Evolutionary conservation across 2,888 invertebrate species (phyloP).

Genomic region (Andrena bucephala): DNA sequence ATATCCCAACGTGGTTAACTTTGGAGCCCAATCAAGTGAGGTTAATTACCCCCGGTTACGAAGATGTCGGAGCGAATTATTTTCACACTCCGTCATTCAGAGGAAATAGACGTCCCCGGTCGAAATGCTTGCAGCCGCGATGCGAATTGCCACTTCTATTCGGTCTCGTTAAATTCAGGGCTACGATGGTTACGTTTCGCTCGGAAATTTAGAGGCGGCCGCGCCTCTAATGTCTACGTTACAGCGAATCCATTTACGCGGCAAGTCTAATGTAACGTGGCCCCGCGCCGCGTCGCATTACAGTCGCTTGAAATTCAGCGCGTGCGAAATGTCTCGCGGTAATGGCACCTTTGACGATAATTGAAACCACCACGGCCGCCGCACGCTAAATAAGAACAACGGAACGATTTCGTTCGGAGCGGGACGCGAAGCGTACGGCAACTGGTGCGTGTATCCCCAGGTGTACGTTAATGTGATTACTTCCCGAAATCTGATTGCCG

Average conservation of each 20-base stretch:
- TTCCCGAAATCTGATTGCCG: slow-evolving; percentile 35
- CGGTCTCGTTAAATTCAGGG: slow-evolving; percentile 17
- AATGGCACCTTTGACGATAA: slow-evolving; percentile 53
- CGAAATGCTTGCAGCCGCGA: not conserved
- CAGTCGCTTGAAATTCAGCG: slow-evolving; percentile 38
- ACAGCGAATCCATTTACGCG: slow-evolving; percentile 51
- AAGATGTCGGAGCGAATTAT: not conserved
- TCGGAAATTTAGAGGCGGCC: slow-evolving; percentile 36
- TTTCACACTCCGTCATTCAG: not conserved
- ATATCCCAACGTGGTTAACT: no score
- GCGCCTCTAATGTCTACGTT: slow-evolving; percentile 42
- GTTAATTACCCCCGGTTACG: not conserved
- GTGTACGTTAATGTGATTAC: slow-evolving; percentile 31
- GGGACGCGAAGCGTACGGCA: not conserved
- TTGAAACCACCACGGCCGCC: slow-evolving; percentile 25
- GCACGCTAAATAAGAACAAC: slow-evolving; percentile 12
- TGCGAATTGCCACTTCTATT: not conserved
- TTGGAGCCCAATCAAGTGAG: not conserved
- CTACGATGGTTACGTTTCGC: not conserved
- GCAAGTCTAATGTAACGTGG: slow-evolving; percentile 56
- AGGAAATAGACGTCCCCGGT: not conserved
- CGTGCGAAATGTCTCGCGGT: slow-evolving; percentile 37
- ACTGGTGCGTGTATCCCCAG: not conserved
- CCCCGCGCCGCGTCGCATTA: slow-evolving; percentile 44
- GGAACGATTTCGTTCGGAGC: not conserved